Evolutionary conservation across 2,113 vertebrate species (phyloP), one percentile per base, ranked within the genome.

Genomic region (Phoxinus phoxinus): DNA sequence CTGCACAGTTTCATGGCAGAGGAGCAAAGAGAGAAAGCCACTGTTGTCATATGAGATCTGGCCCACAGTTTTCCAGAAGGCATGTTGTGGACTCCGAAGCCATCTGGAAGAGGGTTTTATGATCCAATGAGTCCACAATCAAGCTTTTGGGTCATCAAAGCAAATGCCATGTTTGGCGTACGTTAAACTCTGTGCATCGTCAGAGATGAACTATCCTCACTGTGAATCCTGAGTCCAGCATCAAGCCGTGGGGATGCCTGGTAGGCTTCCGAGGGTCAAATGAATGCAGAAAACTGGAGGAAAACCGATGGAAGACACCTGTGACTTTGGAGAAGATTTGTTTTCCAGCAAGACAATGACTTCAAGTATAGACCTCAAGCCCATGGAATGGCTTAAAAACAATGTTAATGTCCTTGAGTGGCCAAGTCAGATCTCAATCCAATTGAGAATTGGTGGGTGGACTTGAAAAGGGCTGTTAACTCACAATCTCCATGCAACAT

Each of bases 381-480:
- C 37, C n/a, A 46, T n/a, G 69, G 23, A 72, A 44, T 46, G 41
- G 23, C 71, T 25, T 27, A 48, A 74, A 74, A 46, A 48, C 71
- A 48, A 74, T 7, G 71, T 25, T 46, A 73, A 46, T 73, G 23
- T 73, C 71, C 41, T 73, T 46, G 23, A 46, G 71, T 74, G 12
- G 41, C 71, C 71, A 74, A 74, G 71, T 74, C n/a, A 48, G 41
- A 74, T 74, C 71, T 48, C n/a, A 48, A 17, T 74, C 71, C 41
- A 46, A 46, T 74, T 27, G 23, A 73, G 37, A 73, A 73, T 73
- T 25, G 44, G 71, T 73, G 71, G 71, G 71, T 44, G 37, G 71
- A 73, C 41, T 46, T 25, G 37, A 46, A 46, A 71, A 73, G 46
- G 71, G 11, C 23, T 73, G 41, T 46, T 73, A 73, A 25, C 41